Evolutionary conservation across 2,888 invertebrate species (phyloP), one percentile per base, ranked within the genome.

Genomic region (Boloria selene): DNA sequence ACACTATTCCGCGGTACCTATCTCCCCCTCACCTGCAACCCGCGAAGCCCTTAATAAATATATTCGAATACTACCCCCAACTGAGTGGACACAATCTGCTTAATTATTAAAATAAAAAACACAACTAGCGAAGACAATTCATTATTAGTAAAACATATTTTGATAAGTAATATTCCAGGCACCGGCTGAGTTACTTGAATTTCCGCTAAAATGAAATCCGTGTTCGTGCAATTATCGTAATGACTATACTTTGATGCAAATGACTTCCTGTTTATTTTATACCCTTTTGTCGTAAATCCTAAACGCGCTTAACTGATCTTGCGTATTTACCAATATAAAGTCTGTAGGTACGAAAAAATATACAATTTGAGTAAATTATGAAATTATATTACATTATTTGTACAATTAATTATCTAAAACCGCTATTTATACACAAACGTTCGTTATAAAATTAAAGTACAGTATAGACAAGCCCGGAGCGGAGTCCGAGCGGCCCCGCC

Each of bases 381-480:
- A 58, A 56, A 54, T 62, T 22, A 64, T 58, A 58, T 64, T 45
- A n/a, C 13, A n/a, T 51, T 31, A 31, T 49, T 59, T 31, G 16
- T 51, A 64, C 51, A 60, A 65, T 49, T 44, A 26, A 54, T 55
- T 53, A 14, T 31, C 61, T 61, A 60, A 38, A 49, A 17, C 18
- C 55, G 55, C 65, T 61, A 61, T 65, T 65, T 61, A 65, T 65
- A 65, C 61, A 65, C 50, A 58, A 52, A 61, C 60, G 16, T 49
- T 26, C 22, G 22, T 31, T 42, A 31, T n/a, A 45, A 61, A 54
- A 31, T 45, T 49, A 62, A 54, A 45, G n/a, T n/a, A 56, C 47
- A 49, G 6, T 26, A 26, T 26, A 2, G n/a, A 49, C 16, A 10
- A 31, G 1, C 16, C 31, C 16, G 13, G 22, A 14, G 14, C n/a